Evolutionary conservation across 2,113 vertebrate genomes (phyloP), one percentile per base, ranked within the genome.

Genomic region (Peromyscus maniculatus): DNA sequence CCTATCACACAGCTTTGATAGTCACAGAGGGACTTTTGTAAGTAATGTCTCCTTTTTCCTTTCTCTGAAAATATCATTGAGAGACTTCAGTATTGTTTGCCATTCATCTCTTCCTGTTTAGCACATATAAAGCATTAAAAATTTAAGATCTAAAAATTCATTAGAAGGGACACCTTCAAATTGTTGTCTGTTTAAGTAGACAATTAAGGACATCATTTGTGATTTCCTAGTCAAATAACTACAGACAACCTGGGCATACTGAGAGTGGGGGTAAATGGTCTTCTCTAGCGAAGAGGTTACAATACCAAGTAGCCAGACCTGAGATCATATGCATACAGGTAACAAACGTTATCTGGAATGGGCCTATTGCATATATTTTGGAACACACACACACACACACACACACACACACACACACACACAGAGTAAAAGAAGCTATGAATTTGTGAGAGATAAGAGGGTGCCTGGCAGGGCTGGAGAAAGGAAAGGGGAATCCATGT

Each of bases 151-250:
- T 19, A 66, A 87, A 31, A 36, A 43, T 79, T 87, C 64, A 49
- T 55, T 95, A 92, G 22, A 86, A 92, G 21, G 13, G 92, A 93
- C 9, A 79, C 8, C 5, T 95, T 33, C 52, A 86, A 84, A n/a
- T 43, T 79, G 5, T 94, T 94, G 52, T 36, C 66, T 91, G 62
- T n/a, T 79, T 94, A 80, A 0, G 24, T 36, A 64, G 52, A 52
- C 19, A 91, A 62, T 28, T 91, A 62, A 92, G 89, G 24, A 62
- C 22, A 57, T 57, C 74, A 57, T 55, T 77, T 90, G 31, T 83
- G 15, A 24, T 46, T 96, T 80, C 52, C 49, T 80, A 57, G 78
- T 80, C 52, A 80, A 82, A 82, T 57, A 57, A 57, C 19, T 82
- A 22, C 7, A 11, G 5, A 82, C 79, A 59, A 82, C 79, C 13